phyloP scores from a whole-genome alignment of 1,140 invertebrate genomes.

The Triops cancriformis region DNA sequence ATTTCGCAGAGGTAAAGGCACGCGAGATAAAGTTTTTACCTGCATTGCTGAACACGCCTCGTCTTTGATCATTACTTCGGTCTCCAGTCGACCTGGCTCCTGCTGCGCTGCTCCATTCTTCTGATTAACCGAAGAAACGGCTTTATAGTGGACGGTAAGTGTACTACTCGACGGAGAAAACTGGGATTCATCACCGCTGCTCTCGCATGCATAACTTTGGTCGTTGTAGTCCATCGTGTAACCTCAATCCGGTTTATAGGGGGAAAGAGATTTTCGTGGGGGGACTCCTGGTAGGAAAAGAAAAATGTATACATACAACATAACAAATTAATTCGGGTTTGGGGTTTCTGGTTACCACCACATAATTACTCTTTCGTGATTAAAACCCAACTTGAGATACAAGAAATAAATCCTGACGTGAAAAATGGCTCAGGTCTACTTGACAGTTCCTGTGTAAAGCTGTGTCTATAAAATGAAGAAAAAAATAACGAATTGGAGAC shows the following conservation, averaged over 20 bases:
- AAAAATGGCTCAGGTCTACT: background rate
- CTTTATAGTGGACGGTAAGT: constrained; percentile 4
- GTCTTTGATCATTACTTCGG: background rate
- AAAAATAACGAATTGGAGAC: background rate
- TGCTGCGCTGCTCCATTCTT: background rate
- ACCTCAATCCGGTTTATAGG: background rate
- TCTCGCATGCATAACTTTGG: constrained; percentile 13
- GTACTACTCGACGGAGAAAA: background rate
- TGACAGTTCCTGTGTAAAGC: background rate
- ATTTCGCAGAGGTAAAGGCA: background rate
- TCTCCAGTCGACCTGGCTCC: constrained; percentile 11
- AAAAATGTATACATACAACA: background rate
- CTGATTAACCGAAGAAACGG: background rate
- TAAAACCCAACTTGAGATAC: background rate
- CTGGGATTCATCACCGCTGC: constrained; percentile 12
- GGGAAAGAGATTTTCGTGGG: background rate
- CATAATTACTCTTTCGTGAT: constrained; percentile 7
- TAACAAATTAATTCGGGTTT: background rate
- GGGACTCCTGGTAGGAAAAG: background rate
- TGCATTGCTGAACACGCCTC: constrained; percentile 3
- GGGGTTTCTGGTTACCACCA: background rate
- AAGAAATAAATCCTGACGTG: background rate
- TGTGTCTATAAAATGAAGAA: background rate
- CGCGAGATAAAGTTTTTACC: constrained; percentile 10
- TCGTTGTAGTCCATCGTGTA: constrained; percentile 10